phyloP scores from a whole-genome alignment of 2,888 invertebrate species.

The Mesochorus sp. region DNA sequence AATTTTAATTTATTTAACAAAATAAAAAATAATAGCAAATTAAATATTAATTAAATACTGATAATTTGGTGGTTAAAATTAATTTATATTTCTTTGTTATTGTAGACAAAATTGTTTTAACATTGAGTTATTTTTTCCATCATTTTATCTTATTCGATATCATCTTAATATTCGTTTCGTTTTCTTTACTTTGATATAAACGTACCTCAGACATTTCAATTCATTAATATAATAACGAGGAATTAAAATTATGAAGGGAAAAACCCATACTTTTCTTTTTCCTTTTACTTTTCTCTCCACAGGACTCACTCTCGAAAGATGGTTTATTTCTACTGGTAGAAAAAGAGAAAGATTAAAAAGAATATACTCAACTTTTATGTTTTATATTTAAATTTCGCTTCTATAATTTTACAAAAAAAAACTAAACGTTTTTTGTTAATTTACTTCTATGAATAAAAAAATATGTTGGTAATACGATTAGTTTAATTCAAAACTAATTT shows the following conservation, averaged over 20 bases:
- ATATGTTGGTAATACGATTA: no score
- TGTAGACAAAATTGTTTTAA: neutral
- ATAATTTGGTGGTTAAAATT: no score
- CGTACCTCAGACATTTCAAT: constrained; percentile 41
- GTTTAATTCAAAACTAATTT: no score
- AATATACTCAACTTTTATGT: neutral
- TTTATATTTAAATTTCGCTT: neutral
- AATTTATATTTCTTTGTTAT: neutral
- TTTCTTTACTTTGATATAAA: constrained; percentile 30
- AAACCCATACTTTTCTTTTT: neutral
- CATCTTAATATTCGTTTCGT: neutral
- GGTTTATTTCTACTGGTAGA: neutral
- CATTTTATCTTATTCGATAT: neutral
- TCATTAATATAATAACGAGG: constrained; percentile 52
- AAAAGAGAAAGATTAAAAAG: neutral
- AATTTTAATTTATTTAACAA: no score
- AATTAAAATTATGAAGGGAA: constrained; percentile 11
- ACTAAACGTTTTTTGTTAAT: neutral
- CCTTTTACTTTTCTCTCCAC: neutral
- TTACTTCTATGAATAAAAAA: neutral
- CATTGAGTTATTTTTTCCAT: neutral
- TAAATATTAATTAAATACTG: no score
- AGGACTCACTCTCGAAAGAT: neutral
- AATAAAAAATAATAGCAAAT: no score
- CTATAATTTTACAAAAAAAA: neutral